These are phyloP conservation scores for Maniola hyperantus DNA, from an alignment of 2,888 invertebrate genomes.

Conservation along the genomic window DNA sequence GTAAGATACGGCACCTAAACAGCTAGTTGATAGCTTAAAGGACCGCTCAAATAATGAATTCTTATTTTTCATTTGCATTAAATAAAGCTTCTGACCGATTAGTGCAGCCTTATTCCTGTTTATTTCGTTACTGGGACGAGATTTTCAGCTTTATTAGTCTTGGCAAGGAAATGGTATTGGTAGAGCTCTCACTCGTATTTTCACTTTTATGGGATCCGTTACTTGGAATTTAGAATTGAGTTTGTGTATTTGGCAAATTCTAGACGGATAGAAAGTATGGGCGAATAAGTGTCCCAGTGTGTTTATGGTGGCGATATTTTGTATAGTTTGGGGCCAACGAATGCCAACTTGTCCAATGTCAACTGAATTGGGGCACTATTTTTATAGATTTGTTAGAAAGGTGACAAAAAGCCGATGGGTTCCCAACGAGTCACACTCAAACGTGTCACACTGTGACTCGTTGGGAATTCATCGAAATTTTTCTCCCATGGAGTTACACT, in stretches of 20 bases:
- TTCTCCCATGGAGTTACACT: no score
- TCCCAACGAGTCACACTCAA: no score
- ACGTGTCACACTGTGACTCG: no score
- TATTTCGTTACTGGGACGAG: not conserved
- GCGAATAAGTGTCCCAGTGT: no score
- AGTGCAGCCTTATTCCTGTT: not conserved
- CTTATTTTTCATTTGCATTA: not conserved
- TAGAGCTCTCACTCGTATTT: constrained; percentile 14
- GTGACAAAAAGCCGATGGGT: no score
- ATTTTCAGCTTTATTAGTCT: constrained; percentile 27
- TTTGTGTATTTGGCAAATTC: constrained; percentile 2
- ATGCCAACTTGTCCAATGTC: no score
- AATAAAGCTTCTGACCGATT: not conserved
- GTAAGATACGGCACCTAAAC: not conserved
- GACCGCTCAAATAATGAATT: not conserved
- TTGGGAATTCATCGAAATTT: no score
- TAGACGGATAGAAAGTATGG: not conserved
- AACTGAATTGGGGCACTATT: no score
- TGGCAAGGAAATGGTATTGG: constrained; percentile 27
- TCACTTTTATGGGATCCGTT: constrained; percentile 8
- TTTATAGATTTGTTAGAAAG: no score
- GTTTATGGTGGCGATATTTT: no score
- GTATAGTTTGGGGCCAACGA: no score
- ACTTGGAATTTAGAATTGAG: constrained; percentile 10
- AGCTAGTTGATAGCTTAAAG: not conserved